Percentiles rank a stretch among this genome's conserved stretches.
Conservation (phyloP, 2,888 invertebrate genomes). For the Rosalia funebris region DNA sequence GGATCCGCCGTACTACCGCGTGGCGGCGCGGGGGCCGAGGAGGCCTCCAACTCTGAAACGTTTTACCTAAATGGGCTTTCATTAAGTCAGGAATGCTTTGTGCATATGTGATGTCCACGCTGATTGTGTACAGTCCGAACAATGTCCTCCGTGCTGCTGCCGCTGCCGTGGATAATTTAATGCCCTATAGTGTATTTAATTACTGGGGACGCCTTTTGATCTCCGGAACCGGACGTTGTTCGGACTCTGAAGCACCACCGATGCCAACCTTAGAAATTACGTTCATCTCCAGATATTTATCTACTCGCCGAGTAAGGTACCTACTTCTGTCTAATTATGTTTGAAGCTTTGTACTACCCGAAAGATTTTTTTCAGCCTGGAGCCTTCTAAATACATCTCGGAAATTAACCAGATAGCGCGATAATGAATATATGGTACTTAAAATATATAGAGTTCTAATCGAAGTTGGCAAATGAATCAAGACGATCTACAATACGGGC, state of each 20-base stretch:
- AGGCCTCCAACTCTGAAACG: conserved; percentile 55
- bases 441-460: no score
- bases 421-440: no score
- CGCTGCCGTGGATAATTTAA: conserved; percentile 57
- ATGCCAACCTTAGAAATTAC: conserved; percentile 55
- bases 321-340: conserved; percentile 51
- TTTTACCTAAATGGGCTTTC: conserved; percentile 64
- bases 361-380: no score
- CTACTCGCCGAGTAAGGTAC: conserved; percentile 33
- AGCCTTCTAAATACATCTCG: no score
- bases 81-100: conserved; percentile 64
- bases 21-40: conserved; percentile 21
- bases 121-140: conserved; percentile 60
- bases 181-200: conserved; percentile 64
- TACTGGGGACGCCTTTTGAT: conserved; percentile 61
- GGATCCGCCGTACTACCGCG: conserved; percentile 20
- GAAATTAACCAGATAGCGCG: no score
- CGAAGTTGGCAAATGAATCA: no score
- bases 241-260: conserved; percentile 50
- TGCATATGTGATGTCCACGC: conserved; percentile 64
- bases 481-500: no score
- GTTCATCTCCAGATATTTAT: conserved; percentile 48
- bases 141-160: conserved; percentile 46
- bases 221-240: conserved; percentile 59
- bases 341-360: no score